phyloP scores from a whole-genome alignment of 2,888 invertebrate species.

The Notodonta dromedarius region DNA sequence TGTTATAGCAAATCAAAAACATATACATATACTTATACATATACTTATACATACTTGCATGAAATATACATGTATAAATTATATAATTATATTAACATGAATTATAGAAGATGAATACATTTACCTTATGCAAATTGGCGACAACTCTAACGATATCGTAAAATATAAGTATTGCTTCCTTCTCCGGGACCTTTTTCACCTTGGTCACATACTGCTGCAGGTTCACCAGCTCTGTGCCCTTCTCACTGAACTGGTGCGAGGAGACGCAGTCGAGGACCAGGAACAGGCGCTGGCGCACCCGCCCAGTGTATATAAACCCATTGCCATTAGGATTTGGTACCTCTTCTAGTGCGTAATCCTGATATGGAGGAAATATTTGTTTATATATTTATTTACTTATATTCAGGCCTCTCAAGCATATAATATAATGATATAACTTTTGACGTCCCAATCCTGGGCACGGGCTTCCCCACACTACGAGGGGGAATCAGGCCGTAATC shows the following conservation, averaged over 20 bases:
- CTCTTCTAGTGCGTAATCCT: conserved; percentile 89
- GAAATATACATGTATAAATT: no score
- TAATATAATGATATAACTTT: no score
- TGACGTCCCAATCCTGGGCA: no score
- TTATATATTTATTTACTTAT: no score
- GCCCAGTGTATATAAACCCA: conserved; percentile 83
- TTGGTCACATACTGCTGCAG: conserved; percentile 90
- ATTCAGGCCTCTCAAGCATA: no score
- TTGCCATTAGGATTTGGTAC: conserved; percentile 74
- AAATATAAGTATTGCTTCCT: conserved; percentile 89
- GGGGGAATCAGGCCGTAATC: no score
- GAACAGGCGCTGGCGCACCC: conserved; percentile 85
- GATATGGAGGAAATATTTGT: conserved; percentile 35
- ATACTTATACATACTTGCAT: no score
- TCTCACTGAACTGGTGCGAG: conserved; percentile 86
- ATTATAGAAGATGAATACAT: no score
- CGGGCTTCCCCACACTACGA: no score
- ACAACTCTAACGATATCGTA: conserved; percentile 90
- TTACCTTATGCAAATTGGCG: conserved; percentile 88
- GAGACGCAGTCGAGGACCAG: conserved; percentile 90
- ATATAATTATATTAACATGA: no score
- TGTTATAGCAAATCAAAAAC: no score
- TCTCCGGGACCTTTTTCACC: conserved; percentile 89
- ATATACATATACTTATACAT: no score
- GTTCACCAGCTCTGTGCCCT: conserved; percentile 85